Percentiles rank a stretch among this genome's conserved stretches.
These are phyloP conservation scores for Pholis gunnellus DNA, from an alignment of 2,113 vertebrate species.

Conservation along the genomic window DNA sequence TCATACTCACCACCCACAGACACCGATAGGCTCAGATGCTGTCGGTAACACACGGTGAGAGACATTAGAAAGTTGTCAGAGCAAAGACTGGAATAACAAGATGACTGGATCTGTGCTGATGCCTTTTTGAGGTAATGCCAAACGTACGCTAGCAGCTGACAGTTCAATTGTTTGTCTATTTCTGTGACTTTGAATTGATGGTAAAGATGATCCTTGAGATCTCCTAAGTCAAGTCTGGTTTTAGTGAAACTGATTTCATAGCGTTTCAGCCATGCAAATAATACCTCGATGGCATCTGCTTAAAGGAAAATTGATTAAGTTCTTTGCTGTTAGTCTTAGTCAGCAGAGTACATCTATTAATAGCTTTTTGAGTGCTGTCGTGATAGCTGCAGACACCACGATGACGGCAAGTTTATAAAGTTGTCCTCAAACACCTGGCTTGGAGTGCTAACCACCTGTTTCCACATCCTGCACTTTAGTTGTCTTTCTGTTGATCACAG, in stretches of 20 bases:
- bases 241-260: neutral
- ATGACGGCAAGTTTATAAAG: neutral
- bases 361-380: neutral
- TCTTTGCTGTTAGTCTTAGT: conserved; percentile 14
- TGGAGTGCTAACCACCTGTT: neutral
- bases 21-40: conserved; percentile 62
- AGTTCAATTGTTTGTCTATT: neutral
- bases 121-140: conserved; percentile 80
- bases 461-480: neutral
- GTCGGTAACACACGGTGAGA: conserved; percentile 63
- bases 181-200: conserved; percentile 8
- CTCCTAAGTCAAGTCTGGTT: neutral
- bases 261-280: neutral
- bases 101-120: conserved; percentile 69
- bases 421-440: neutral
- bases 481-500: conserved; percentile 5
- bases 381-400: neutral
- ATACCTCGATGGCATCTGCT: conserved; percentile 9
- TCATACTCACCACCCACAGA: conserved; percentile 77
- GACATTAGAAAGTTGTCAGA: conserved; percentile 67
- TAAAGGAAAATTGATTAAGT: neutral
- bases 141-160: neutral
- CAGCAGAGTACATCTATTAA: conserved; percentile 22
- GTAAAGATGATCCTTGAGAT: neutral
- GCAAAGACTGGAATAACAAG: conserved; percentile 63